Evolutionary conservation across 1,140 invertebrate species (phyloP), one percentile per base, ranked within the genome.

Genomic region (Dendroctonus valens): DNA sequence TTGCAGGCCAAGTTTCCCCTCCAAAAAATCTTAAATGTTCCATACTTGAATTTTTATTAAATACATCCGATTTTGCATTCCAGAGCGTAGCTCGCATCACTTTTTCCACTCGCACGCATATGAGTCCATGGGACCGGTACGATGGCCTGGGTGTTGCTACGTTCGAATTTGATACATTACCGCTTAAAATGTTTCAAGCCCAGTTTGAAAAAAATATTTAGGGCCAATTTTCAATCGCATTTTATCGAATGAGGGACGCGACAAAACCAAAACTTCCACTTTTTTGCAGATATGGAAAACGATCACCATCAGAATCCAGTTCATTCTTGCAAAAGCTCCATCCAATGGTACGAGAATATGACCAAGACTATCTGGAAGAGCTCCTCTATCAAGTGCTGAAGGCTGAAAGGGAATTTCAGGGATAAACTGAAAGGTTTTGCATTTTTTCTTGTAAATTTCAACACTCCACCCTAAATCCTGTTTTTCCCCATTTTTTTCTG

Each of bases 241-340:
- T 26, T 26, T 26, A 26, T 26, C 1, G 26, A 26, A 26, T 26
- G 26, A 26, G 26, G 26, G 26, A 26, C 26, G 26, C 26, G 26
- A 26, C 26, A 3, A 26, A 26, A 26, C 26, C 26, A 26, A 26
- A 26, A 26, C 26, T 26, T 26, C 26, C 1, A 26, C 26, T 8
- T 52, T 26, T 40, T 60, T 50, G 5, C 59, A 60, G 59, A 37
- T 60, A 60, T 39, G 59, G 59, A 7, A 60, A 60, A 60, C 39
- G 59, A 38, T 60, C 59, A 50, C 38, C 38, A 39, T 42, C 9
- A 9, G 14, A 11, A 11, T 11, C 44, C 7, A 9, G 26, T 6
- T 6, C 9, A 50, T 60, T 60, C 46, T 12, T 60, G 0, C 59
- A 60, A 39, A 60, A 60, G 15, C 59, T 60, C 4, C 59, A 38